Evolutionary conservation across 1,140 invertebrate species (phyloP).

Genomic region (Lamellibrachia luymesi): DNA sequence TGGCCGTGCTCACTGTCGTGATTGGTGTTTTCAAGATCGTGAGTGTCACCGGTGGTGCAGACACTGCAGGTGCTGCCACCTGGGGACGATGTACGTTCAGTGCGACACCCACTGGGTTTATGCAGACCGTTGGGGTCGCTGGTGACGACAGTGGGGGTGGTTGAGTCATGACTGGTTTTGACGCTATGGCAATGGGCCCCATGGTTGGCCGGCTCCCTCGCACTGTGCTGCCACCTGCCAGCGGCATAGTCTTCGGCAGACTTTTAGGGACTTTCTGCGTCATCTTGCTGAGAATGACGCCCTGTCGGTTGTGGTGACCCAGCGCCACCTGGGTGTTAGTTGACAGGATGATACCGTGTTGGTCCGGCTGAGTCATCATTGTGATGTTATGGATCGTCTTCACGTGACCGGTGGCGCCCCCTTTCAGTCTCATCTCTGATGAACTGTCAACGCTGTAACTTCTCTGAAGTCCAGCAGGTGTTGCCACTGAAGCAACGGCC

Average conservation of each 20-base stretch:
- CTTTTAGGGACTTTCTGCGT: constrained; percentile 35
- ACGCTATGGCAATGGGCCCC: constrained; percentile 39
- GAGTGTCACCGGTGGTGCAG: constrained; percentile 30
- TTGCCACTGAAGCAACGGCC: background rate
- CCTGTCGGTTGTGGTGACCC: constrained; percentile 25
- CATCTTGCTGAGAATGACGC: constrained; percentile 46
- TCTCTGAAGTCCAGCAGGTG: constrained; percentile 4
- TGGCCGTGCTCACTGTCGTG: constrained; percentile 7
- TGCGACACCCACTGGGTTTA: constrained; percentile 17
- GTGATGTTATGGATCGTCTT: constrained; percentile 55
- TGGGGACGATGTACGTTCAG: constrained; percentile 21
- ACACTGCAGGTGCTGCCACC: constrained; percentile 32
- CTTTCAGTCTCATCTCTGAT: background rate
- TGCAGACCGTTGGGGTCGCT: constrained; percentile 20
- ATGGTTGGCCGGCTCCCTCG: background rate
- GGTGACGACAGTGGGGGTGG: constrained; percentile 1
- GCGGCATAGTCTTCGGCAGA: constrained; percentile 25
- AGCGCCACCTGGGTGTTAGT: constrained; percentile 50
- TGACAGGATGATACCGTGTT: constrained; percentile 51
- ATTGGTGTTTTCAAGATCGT: constrained; percentile 9
- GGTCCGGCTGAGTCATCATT: constrained; percentile 38
- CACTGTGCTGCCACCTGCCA: constrained; percentile 18
- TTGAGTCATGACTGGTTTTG: constrained; percentile 62
- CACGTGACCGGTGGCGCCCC: constrained; percentile 26
- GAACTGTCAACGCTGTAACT: constrained; percentile 9